Evolutionary conservation across 2,888 invertebrate genomes (phyloP).

Genomic region (Orthonychiurus folsomi): DNA sequence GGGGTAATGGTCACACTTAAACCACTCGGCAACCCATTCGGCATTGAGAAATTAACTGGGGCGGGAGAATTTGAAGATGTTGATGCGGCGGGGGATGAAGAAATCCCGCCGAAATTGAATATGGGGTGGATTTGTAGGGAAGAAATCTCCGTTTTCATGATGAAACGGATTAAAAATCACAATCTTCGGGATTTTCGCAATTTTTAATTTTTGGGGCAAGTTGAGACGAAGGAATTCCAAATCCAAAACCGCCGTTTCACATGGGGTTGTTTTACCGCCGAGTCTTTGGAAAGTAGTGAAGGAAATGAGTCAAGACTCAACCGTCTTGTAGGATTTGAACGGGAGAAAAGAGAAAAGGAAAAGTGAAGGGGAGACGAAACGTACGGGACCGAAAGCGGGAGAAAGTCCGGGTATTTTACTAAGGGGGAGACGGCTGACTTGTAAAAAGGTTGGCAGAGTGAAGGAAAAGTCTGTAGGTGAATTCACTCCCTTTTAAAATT

Average conservation of each 20-base stretch:
- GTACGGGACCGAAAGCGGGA: too few relatives aligned
- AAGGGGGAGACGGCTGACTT: background rate
- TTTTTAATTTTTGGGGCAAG: background rate
- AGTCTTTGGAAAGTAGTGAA: background rate
- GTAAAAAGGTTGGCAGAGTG: background rate
- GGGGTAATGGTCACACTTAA: slow-evolving; percentile 34
- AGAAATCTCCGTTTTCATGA: background rate
- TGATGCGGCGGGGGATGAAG: slow-evolving; percentile 20
- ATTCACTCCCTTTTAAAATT: slow-evolving; percentile 1
- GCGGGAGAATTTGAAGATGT: slow-evolving; percentile 14
- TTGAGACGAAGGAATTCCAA: background rate
- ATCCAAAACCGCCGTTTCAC: too few relatives aligned
- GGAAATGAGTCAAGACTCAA: background rate
- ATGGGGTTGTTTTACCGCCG: too few relatives aligned
- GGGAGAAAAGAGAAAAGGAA: background rate
- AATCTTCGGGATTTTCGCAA: background rate
- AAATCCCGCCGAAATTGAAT: background rate
- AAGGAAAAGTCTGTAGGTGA: background rate
- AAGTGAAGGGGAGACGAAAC: background rate
- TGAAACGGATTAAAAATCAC: background rate
- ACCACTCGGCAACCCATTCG: slow-evolving; percentile 13
- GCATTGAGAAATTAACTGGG: slow-evolving; percentile 3
- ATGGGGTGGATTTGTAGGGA: background rate
- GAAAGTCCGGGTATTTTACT: background rate
- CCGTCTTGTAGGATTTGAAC: background rate